Conservation (phyloP, 2,797 vertebrate species). For the Discoglossus pictus region DNA sequence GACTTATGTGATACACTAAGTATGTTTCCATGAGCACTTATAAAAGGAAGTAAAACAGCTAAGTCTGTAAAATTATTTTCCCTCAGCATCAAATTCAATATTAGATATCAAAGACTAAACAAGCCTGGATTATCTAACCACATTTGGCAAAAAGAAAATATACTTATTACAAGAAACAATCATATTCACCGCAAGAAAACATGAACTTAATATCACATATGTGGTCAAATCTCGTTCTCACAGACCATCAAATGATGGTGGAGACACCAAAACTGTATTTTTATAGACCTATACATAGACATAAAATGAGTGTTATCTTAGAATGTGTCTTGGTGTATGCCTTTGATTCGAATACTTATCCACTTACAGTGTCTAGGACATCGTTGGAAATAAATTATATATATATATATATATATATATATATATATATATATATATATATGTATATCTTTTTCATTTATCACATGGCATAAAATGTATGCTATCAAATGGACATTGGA, state of each 20-base stretch:
- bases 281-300: no score
- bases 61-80: slow-evolving; percentile 19
- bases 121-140: slow-evolving; percentile 27
- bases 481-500: no score
- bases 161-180: slow-evolving; percentile 20
- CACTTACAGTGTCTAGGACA: no score
- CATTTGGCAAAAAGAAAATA: slow-evolving; percentile 19
- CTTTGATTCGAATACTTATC: no score
- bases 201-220: slow-evolving; percentile 18
- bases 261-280: no score
- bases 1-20: slow-evolving; percentile 18
- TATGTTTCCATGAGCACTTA: slow-evolving; percentile 23
- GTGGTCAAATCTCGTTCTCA: not conserved
- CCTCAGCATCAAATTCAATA: slow-evolving; percentile 12
- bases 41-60: slow-evolving; percentile 21
- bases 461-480: no score
- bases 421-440: no score
- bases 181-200: not conserved
- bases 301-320: no score
- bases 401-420: no score
- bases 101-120: slow-evolving; percentile 33
- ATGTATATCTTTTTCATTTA: no score
- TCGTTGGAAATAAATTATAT: no score
- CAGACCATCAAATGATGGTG: not conserved
- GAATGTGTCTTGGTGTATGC: no score